Conservation (phyloP, 2,113 vertebrate genomes). For the Haemorhous mexicanus region DNA sequence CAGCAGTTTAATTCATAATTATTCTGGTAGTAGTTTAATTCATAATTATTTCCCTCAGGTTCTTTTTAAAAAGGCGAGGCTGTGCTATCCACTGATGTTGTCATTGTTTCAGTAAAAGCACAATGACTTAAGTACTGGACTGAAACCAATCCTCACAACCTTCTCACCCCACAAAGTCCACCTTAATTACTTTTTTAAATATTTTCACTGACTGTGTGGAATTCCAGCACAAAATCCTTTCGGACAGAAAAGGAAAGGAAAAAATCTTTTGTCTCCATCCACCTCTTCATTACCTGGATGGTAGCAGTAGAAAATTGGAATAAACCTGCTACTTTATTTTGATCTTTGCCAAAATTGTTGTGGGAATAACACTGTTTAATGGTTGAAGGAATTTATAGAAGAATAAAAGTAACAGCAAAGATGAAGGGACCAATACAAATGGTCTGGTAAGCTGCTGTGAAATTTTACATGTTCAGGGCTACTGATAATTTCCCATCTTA, state of each 20-base stretch:
- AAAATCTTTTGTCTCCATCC: not conserved
- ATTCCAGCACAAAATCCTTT: not conserved
- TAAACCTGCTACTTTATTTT: not conserved
- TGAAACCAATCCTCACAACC: not conserved
- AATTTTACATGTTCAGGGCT: not conserved
- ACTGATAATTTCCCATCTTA: not conserved
- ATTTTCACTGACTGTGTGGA: not conserved
- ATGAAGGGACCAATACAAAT: not conserved
- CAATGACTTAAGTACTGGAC: not conserved
- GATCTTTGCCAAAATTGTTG: not conserved
- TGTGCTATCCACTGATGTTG: not conserved
- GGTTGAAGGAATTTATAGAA: constrained; percentile 27
- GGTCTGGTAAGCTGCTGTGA: not conserved
- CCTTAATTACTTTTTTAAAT: not conserved
- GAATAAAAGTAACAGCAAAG: constrained; percentile 26
- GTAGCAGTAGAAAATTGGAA: not conserved
- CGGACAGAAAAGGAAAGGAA: not conserved
- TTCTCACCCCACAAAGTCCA: not conserved
- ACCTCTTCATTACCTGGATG: not conserved
- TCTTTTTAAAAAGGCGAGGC: not conserved
- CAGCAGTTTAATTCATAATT: constrained; percentile 4
- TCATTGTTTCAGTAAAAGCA: constrained; percentile 4
- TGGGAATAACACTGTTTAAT: constrained; percentile 10
- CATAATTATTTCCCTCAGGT: not conserved
- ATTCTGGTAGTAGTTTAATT: constrained; percentile 1